Conservation (phyloP, 2,113 vertebrate species). For the Felis chaus region DNA sequence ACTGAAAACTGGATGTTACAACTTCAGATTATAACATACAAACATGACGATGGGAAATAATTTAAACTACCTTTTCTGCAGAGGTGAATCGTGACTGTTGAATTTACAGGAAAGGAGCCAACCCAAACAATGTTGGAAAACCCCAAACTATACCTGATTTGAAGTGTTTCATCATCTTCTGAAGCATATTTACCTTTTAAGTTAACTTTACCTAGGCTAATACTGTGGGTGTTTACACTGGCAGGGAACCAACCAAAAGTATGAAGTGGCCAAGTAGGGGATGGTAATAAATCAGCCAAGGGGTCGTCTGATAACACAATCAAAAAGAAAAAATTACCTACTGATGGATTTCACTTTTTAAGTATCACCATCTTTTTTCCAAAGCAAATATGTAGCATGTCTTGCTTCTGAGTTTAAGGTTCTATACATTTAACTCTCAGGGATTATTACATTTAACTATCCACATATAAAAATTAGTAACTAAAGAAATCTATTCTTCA, state of each 20-base stretch:
- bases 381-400: neutral
- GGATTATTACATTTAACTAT: neutral
- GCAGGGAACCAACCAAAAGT: neutral
- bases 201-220: neutral
- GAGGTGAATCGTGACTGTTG: neutral
- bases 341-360: neutral
- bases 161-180: neutral
- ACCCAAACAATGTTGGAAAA: neutral
- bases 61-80: neutral
- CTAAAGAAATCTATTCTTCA: neutral
- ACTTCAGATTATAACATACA: neutral
- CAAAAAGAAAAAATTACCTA: neutral
- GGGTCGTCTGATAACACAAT: neutral
- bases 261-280: neutral
- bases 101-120: neutral
- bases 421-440: neutral
- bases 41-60: neutral
- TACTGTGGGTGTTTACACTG: neutral
- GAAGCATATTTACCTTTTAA: neutral
- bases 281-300: neutral
- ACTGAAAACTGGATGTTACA: constrained; percentile 64
- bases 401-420: neutral
- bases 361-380: neutral
- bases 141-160: rapidly evolving
- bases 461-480: neutral